Conservation (phyloP, 1,140 invertebrate species). For the Caenorhabditis latens region DNA sequence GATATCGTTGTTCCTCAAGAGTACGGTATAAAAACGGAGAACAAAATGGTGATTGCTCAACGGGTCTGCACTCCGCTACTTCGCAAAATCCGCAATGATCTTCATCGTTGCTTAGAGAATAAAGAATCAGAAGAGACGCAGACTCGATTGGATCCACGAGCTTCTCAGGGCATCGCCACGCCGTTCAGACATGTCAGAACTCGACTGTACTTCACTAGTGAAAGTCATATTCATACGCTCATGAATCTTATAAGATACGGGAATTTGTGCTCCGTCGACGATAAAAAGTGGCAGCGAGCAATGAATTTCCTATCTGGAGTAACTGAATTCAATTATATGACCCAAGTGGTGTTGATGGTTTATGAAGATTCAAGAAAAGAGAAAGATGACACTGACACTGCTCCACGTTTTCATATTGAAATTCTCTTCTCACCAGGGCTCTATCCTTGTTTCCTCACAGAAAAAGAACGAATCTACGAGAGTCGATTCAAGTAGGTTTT, state of each 20-base stretch:
- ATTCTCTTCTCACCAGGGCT: constrained; percentile 76
- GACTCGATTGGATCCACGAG: constrained; percentile 90
- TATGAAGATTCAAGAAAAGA: constrained; percentile 74
- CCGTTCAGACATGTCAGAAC: constrained; percentile 96
- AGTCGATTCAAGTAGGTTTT: constrained; percentile 61
- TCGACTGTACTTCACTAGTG: constrained; percentile 97
- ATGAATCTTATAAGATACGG: constrained; percentile 95
- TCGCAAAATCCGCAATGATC: constrained; percentile 94
- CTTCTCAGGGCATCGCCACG: constrained; percentile 94
- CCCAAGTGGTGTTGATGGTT: constrained; percentile 82
- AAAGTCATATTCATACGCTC: constrained; percentile 98
- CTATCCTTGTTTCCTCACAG: constrained; percentile 76
- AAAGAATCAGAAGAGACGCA: constrained; percentile 84
- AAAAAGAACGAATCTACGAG: constrained; percentile 77
- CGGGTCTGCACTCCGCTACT: constrained; percentile 96
- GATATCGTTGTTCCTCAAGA: constrained; percentile 99
- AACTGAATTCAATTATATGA: constrained; percentile 98
- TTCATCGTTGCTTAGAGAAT: constrained; percentile 82
- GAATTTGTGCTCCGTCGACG: constrained; percentile 84
- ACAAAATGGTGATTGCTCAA: constrained; percentile 96
- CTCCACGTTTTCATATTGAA: constrained; percentile 74
- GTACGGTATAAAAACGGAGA: constrained; percentile 94
- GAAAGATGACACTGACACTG: constrained; percentile 66
- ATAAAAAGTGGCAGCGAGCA: constrained; percentile 97
- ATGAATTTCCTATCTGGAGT: constrained; percentile 98